These are phyloP conservation scores for Beris morrisii DNA, from an alignment of 2,888 invertebrate species.

Conservation along the genomic window DNA sequence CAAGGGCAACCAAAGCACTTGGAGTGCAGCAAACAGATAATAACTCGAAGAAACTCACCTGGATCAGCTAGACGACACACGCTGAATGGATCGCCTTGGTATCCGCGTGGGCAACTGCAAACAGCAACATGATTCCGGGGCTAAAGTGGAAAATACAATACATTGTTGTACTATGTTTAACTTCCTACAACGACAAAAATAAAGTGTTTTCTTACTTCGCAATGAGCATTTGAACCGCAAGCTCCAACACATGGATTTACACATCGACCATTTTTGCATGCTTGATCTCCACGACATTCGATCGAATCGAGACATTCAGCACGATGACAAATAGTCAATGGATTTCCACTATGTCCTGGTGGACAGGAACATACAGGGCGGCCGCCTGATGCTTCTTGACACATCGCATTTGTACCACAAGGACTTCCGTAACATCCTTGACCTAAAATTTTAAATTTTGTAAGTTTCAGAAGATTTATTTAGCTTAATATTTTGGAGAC, in stretches of 20 bases:
- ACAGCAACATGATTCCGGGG: constrained; percentile 74
- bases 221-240: constrained; percentile 76
- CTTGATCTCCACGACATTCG: constrained; percentile 72
- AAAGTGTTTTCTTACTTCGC: constrained; percentile 61
- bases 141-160: constrained; percentile 45
- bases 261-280: constrained; percentile 76
- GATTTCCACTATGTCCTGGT: constrained; percentile 79
- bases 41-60: constrained; percentile 58
- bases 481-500: too few relatives aligned
- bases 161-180: background rate
- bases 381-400: constrained; percentile 65
- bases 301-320: constrained; percentile 77
- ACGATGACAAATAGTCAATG: constrained; percentile 70
- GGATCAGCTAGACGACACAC: constrained; percentile 74
- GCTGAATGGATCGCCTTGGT: constrained; percentile 76
- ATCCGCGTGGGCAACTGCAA: constrained; percentile 76
- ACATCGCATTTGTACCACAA: constrained; percentile 70
- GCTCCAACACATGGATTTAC: constrained; percentile 76
- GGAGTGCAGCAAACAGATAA: background rate
- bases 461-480: too few relatives aligned
- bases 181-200: background rate
- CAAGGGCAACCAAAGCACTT: constrained; percentile 21
- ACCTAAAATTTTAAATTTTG: constrained; percentile 2
- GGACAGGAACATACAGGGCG: constrained; percentile 80
- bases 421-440: constrained; percentile 62